Percentiles rank a stretch among this genome's conserved stretches.
phyloP scores from a whole-genome alignment of 2,113 vertebrate genomes.

The Leucopsar rothschildi region DNA sequence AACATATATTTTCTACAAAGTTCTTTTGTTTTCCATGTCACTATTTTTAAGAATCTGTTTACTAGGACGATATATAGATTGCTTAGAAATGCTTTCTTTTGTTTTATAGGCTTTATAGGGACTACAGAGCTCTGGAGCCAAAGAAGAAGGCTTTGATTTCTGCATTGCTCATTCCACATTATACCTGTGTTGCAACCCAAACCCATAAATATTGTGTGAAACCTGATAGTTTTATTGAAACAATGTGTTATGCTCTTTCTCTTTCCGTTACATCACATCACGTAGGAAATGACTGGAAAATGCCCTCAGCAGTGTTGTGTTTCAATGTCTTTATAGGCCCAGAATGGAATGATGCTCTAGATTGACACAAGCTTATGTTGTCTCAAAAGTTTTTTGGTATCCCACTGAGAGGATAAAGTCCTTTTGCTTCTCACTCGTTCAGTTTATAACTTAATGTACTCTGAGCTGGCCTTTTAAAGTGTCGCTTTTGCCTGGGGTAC shows the following conservation, averaged over 20 bases:
- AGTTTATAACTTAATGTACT: not conserved
- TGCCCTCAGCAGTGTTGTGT: not conserved
- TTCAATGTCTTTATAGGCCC: not conserved
- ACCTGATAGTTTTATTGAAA: not conserved
- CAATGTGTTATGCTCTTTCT: not conserved
- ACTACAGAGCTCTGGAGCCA: not conserved
- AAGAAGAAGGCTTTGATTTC: not conserved
- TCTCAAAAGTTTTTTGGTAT: not conserved
- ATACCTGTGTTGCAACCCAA: not conserved
- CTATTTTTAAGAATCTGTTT: not conserved
- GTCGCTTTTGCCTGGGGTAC: not conserved
- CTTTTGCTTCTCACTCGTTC: not conserved
- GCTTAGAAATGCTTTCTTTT: not conserved
- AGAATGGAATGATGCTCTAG: not conserved
- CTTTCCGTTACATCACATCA: rapidly evolving
- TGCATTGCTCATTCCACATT: not conserved
- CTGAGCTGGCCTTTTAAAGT: not conserved
- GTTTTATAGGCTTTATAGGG: not conserved
- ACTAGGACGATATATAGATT: not conserved
- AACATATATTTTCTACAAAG: not conserved
- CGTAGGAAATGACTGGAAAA: not conserved
- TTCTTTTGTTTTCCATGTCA: not conserved
- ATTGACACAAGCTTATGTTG: not conserved
- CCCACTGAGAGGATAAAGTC: not conserved
- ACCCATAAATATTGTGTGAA: not conserved